Evolutionary conservation across 2,888 invertebrate species (phyloP), one percentile per base, ranked within the genome.

Genomic region (Celastrina argiolus): DNA sequence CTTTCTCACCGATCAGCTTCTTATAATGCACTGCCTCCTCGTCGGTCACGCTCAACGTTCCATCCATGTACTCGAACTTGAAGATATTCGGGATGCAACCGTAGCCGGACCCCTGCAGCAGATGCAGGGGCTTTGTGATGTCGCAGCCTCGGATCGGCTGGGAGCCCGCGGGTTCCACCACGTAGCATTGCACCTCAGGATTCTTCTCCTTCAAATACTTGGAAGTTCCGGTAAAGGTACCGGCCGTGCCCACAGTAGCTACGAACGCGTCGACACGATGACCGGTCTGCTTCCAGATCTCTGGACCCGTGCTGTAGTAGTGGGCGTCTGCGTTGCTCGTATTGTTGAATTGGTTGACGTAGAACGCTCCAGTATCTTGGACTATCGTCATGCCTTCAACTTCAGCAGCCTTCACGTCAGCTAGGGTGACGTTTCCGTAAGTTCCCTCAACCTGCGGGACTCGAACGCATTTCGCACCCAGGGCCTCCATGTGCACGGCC

Each of bases 271-370:
- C 88, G 1, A 91, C 81, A 2, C 73, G 86, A 22, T 87, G 83
- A 10, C 90, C 90, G 5, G 89, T 87, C 69, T 91, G 90, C 63
- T 75, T 80, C 90, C 90, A 91, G 70, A 91, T 90, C 72, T 91
- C 90, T 1, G 90, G 91, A 0, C 91, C 90, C 0, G 91, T 91
- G 1, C 82, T 81, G n/a, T 75, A 68, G 71, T 90, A 91, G 74
- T 91, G 90, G 0, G 90, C 77, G 0, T 79, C 74, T 2, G 82
- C 74, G 68, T 90, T 90, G 0, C 76, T 79, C 0, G 78, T 74
- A 63, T 90, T 90, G 67, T 79, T 81, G 67, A 89, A 90, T 70
- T 91, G 90, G 69, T 88, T 86, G 0, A 91, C 87, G 64, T 83
- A 88, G 72, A 80, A 90, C 6, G 87, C 87, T 6, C 83, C 82